Base-by-base conservation (phyloP, 2,113 vertebrate genomes). In the Clarias gariepinus region DNA sequence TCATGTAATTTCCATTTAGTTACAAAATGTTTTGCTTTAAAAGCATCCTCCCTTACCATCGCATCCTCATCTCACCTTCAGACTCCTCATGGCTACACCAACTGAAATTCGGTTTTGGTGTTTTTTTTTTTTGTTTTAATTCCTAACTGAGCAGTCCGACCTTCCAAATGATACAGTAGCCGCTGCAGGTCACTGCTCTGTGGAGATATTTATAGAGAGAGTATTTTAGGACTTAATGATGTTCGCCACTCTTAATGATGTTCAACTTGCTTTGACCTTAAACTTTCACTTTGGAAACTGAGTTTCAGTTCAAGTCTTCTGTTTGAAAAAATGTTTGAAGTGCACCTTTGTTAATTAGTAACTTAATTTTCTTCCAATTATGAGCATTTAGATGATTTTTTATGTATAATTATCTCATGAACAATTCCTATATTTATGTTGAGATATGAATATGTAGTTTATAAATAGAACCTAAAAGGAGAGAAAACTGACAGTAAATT, bases 211-310 rank as follows among this genome's bases (percentile, higher is more conserved):
- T 84, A 69, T 69, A 83, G 63, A 10, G 0, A 28, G 69, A 2
- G 28, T 80, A 89, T 89, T 80, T 83, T 83, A 41, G 60, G 41
- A 36, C 57, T 61, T 86, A 66, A 66, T 83, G 71, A 81, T 68
- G 61, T 41, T 64, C 33, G 1, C 28, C 81, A 83, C 58, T 78
- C 76, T 57, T 77, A 66, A 87, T 63, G 47, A 63, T 25, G 30
- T 33, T 69, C 30, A 84, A 66, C 3, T 30, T 15, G 16, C 25
- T 8, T 53, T n/a, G 73, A 76, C 73, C 74, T n/a, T 55, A 77
- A 28, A 30, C 10, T 78, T 78, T 78, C 52, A 78, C 25, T 55
- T 77, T 47, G 61, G 36, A 41, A 81, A 81, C 33, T 47, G 33
- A 82, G 36, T 9, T 77, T 23, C 74, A 47, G 5, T 21, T 4